Evolutionary conservation across 2,888 invertebrate species (phyloP).

Genomic region (Seladonia tumulorum): DNA sequence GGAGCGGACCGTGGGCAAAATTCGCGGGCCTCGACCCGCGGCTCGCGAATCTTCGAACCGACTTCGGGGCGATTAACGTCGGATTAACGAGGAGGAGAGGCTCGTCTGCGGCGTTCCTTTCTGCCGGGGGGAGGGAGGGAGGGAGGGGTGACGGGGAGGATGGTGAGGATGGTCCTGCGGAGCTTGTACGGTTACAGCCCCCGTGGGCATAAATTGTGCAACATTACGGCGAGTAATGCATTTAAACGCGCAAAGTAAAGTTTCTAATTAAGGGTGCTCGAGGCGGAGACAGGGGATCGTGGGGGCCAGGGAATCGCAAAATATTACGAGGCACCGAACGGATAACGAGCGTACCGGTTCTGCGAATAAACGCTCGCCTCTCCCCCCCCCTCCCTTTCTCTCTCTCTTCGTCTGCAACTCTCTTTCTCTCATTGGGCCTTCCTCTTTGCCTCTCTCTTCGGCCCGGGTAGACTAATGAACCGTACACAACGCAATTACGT

Average conservation of each 20-base stretch:
- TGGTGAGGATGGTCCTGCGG: conserved; percentile 20
- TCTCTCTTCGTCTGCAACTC: not conserved
- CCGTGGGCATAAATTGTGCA: conserved; percentile 68
- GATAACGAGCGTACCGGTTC: conserved; percentile 67
- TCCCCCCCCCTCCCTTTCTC: conserved; percentile 12
- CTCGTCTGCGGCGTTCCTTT: conserved; percentile 24
- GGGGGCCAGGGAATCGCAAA: conserved; percentile 57
- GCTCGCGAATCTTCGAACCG: not conserved
- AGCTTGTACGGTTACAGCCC: conserved; percentile 47
- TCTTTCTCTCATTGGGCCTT: not conserved
- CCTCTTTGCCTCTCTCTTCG: conserved; percentile 32
- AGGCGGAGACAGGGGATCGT: conserved; percentile 10
- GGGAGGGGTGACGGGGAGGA: too few species aligned
- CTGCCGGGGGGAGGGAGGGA: not conserved
- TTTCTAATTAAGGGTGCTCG: conserved; percentile 70
- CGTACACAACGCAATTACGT: conserved; percentile 67
- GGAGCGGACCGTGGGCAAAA: not conserved
- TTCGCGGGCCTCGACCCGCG: not conserved
- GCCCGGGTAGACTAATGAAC: conserved; percentile 66
- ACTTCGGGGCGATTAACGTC: not conserved
- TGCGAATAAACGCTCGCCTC: conserved; percentile 63
- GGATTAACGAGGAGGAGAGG: conserved; percentile 3
- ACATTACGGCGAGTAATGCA: conserved; percentile 67
- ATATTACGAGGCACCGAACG: conserved; percentile 72
- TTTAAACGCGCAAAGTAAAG: conserved; percentile 71